phyloP scores from a whole-genome alignment of 1,140 invertebrate species.

The Tetranychus urticae region DNA sequence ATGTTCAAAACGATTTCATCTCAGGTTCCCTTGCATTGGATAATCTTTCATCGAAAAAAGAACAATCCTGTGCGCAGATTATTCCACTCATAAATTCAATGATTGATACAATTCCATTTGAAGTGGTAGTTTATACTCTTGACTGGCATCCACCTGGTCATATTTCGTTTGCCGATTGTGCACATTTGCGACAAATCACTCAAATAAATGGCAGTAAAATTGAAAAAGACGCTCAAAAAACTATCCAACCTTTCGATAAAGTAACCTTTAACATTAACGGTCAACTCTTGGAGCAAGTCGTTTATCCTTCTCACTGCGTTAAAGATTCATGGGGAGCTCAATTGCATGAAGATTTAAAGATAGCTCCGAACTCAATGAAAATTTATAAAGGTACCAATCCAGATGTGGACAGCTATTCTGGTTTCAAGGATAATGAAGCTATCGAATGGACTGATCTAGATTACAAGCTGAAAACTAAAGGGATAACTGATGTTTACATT shows the following conservation, averaged over 20 bases:
- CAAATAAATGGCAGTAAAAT: neutral
- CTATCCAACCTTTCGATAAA: conserved; percentile 40
- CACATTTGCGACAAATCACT: conserved; percentile 35
- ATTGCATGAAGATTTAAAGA: conserved; percentile 69
- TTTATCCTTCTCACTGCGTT: conserved; percentile 88
- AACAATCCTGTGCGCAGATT: conserved; percentile 64
- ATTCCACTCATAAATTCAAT: conserved; percentile 74
- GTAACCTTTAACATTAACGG: conserved; percentile 48
- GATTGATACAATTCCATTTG: conserved; percentile 57
- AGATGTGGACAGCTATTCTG: conserved; percentile 87
- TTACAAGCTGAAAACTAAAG: conserved; percentile 44
- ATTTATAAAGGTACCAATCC: conserved; percentile 43
- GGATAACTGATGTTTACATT: conserved; percentile 74
- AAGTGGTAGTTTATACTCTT: conserved; percentile 76
- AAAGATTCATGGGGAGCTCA: conserved; percentile 83
- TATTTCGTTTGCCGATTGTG: conserved; percentile 85
- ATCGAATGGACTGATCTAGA: conserved; percentile 61
- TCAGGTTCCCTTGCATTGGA: conserved; percentile 73
- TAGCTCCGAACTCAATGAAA: conserved; percentile 18
- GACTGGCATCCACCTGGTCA: conserved; percentile 96
- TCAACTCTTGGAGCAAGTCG: conserved; percentile 49
- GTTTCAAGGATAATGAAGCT: conserved; percentile 92
- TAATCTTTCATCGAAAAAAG: conserved; percentile 64
- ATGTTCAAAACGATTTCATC: conserved; percentile 97
- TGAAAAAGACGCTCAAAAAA: too few species aligned